A percentile compares a stretch with the other conserved stretches of the same genome.
Conservation (phyloP, 2,113 vertebrate species). For the Apus apus region DNA sequence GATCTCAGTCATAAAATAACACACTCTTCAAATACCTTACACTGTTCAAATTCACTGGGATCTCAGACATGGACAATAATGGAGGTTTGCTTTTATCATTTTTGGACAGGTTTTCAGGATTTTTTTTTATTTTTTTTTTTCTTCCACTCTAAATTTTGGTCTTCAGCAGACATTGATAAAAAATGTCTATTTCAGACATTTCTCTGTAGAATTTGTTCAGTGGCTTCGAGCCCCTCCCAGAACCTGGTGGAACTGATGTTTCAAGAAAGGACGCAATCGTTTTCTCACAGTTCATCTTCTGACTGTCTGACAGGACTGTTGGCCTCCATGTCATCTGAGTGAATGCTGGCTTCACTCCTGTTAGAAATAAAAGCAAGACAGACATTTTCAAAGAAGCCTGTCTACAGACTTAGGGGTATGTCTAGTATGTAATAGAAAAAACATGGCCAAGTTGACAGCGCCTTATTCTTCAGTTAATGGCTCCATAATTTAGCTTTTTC, state of each 20-base stretch:
- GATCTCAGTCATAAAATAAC: background rate
- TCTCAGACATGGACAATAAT: background rate
- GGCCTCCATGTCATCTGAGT: background rate
- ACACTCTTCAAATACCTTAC: background rate
- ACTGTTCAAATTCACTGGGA: background rate
- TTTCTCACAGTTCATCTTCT: background rate
- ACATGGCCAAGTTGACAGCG: background rate
- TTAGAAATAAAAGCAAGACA: background rate
- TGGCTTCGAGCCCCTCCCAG: fast-evolving
- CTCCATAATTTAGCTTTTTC: background rate
- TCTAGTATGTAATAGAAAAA: background rate
- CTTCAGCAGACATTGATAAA: background rate
- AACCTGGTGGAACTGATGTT: fast-evolving
- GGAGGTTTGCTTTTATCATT: background rate
- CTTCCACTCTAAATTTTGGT: background rate
- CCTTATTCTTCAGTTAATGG: background rate
- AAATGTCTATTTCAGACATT: background rate
- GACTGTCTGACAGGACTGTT: background rate
- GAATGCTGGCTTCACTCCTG: background rate
- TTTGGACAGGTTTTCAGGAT: background rate
- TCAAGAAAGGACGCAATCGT: background rate
- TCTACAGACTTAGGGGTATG: background rate
- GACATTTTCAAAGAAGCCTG: background rate
- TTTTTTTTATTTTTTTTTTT: background rate
- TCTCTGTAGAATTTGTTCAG: background rate